Conservation (phyloP, 2,888 invertebrate genomes). For the Silvanus unidentatus region DNA sequence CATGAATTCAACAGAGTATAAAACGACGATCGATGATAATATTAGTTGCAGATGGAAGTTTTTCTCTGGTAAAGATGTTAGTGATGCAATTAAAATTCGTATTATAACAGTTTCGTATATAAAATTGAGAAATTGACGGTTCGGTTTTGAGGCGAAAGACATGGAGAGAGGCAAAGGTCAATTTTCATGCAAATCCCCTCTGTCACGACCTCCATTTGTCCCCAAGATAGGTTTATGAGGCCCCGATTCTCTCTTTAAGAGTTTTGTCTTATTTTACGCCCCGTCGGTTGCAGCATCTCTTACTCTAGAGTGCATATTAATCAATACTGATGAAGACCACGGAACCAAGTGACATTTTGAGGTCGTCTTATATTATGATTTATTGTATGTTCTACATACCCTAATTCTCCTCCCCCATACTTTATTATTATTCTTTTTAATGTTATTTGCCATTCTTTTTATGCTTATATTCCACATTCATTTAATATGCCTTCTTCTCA, state of each 20-base stretch:
- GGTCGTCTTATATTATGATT: constrained; percentile 29
- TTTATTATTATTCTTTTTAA: constrained; percentile 12
- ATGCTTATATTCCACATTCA: constrained; percentile 1
- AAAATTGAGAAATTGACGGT: not conserved
- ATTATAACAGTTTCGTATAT: too few relatives aligned
- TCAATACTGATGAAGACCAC: constrained; percentile 37
- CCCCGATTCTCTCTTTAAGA: constrained; percentile 18
- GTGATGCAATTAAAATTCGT: too few relatives aligned
- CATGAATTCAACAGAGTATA: constrained; percentile 3
- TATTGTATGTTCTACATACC: constrained; percentile 17
- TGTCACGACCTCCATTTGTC: constrained; percentile 38
- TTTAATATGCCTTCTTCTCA: not conserved
- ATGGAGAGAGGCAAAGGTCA: constrained; percentile 31
- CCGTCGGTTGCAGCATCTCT: constrained; percentile 33
- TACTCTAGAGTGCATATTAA: constrained; percentile 34
- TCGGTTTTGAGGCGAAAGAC: constrained; percentile 18
- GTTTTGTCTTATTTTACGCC: constrained; percentile 39
- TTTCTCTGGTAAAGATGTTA: too few relatives aligned
- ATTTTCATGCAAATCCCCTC: constrained; percentile 40
- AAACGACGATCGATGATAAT: too few relatives aligned
- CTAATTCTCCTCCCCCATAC: constrained; percentile 9
- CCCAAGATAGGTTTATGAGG: constrained; percentile 27
- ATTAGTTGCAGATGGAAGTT: too few relatives aligned
- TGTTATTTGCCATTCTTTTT: constrained; percentile 20
- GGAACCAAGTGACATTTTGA: constrained; percentile 30